Evolutionary conservation across 2,888 invertebrate genomes (phyloP).

Genomic region (Atrina japonica): DNA sequence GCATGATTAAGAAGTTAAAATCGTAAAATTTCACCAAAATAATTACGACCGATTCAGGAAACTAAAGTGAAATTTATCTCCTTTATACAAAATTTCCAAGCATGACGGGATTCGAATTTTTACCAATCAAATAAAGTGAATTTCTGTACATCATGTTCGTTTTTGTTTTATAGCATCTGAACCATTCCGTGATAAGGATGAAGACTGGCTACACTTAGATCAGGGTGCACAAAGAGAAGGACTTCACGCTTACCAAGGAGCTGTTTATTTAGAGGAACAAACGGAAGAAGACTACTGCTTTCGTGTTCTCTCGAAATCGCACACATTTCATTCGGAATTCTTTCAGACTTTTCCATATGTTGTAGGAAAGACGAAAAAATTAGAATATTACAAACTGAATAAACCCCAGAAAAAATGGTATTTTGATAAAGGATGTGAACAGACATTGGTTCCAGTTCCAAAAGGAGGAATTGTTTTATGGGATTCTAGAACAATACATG

Average conservation of each 20-base stretch:
- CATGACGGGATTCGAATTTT: too few relatives aligned
- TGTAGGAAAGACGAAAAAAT: constrained; percentile 7
- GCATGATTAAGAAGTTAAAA: neutral
- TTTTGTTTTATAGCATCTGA: constrained; percentile 14
- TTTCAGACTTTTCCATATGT: constrained; percentile 35
- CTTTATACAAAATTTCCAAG: too few relatives aligned
- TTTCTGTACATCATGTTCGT: too few relatives aligned
- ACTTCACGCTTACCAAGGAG: constrained; percentile 56
- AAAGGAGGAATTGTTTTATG: constrained; percentile 64
- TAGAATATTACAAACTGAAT: constrained; percentile 42
- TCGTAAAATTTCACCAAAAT: too few relatives aligned
- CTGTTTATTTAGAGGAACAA: constrained; percentile 53
- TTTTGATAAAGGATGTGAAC: constrained; percentile 43
- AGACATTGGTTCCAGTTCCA: constrained; percentile 49
- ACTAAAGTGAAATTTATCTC: too few relatives aligned
- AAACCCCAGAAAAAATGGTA: constrained; percentile 39
- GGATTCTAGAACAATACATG: constrained; percentile 64
- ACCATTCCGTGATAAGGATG: constrained; percentile 13
- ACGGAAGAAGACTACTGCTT: constrained; percentile 47
- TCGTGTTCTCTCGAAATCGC: constrained; percentile 53
- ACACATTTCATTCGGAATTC: constrained; percentile 48
- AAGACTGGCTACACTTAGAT: constrained; percentile 45
- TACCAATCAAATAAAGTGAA: too few relatives aligned
- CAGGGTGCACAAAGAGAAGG: constrained; percentile 46
- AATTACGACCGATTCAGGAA: too few relatives aligned